Evolutionary conservation across 2,888 invertebrate genomes (phyloP), one percentile per base, ranked within the genome.

Genomic region (Noctua comes): DNA sequence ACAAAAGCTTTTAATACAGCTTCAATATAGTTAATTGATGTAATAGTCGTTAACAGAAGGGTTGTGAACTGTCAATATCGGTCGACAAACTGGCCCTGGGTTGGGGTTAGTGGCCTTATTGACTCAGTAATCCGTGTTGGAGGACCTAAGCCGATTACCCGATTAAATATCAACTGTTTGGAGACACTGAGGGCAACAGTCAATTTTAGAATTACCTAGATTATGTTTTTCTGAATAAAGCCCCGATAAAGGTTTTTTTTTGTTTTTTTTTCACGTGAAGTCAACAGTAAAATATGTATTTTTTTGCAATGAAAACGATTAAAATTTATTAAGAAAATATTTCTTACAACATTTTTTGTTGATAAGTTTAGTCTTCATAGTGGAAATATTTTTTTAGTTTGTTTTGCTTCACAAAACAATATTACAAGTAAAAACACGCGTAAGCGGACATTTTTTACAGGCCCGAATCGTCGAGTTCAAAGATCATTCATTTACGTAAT

Each of bases 61-160:
- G 68, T 40, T 40, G 40, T 40, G 40, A 7, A 40, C 84, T 79
- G 81, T 88, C 86, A 88, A 84, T 84, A 82, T 79, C 68, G 66
- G 66, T 70, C n/a, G 43, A 40, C 40, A 68, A 69, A 74, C 31
- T 72, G 59, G 31, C 69, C 81, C 73, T 76, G 66, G 43, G 76
- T 68, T 68, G 75, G 68, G 87, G 86, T 88, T 72, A 76, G 27
- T 73, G 83, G 82, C 77, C 84, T 80, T 48, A 79, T 71, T 64
- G n/a, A 71, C 69, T 66, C n/a, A 1, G 31, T 86, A 78, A 83
- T 78, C 80, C 69, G 27, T 43, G 73, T 54, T 57, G 62, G 64
- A 84, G 68, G 71, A 77, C 81, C 36, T 83, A 85, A 84, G 71
- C 70, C 77, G 81, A 82, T 86, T 80, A 76, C 8, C 16, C 51